A percentile compares a stretch with the other conserved stretches of the same genome.
Evolutionary conservation across 2,888 invertebrate genomes (phyloP).

Genomic region (Drosophila setosimentum): DNA sequence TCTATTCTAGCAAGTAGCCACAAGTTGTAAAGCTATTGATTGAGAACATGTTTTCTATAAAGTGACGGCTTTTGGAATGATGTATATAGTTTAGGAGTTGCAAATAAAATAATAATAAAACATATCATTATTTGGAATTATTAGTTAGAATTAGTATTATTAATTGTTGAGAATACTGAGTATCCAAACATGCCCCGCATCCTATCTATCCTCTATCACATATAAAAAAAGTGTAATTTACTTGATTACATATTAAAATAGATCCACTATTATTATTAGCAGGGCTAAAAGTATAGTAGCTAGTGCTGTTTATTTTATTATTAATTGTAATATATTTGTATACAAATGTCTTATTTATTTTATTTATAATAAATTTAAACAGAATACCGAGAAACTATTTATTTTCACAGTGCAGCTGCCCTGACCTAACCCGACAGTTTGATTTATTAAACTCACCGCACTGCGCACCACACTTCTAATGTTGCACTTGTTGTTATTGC

Average conservation of each 20-base stretch:
- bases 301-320: background rate
- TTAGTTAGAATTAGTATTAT: background rate
- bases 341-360: background rate
- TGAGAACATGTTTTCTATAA: background rate
- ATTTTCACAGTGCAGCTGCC: background rate
- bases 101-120: background rate
- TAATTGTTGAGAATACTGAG: background rate
- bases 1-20: too few species aligned
- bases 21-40: background rate
- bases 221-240: background rate
- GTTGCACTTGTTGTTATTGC: conserved; percentile 11
- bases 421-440: conserved; percentile 13
- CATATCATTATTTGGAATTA: background rate
- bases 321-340: background rate
- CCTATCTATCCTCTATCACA: background rate
- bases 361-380: background rate
- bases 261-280: background rate
- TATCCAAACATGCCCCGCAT: background rate
- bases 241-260: background rate
- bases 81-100: too few species aligned
- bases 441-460: conserved; percentile 48
- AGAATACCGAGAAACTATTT: background rate
- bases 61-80: background rate
- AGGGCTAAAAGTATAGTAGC: background rate
- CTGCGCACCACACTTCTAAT: background rate